Conservation (phyloP, 2,113 vertebrate species). For the Sphyrna mokarran region DNA sequence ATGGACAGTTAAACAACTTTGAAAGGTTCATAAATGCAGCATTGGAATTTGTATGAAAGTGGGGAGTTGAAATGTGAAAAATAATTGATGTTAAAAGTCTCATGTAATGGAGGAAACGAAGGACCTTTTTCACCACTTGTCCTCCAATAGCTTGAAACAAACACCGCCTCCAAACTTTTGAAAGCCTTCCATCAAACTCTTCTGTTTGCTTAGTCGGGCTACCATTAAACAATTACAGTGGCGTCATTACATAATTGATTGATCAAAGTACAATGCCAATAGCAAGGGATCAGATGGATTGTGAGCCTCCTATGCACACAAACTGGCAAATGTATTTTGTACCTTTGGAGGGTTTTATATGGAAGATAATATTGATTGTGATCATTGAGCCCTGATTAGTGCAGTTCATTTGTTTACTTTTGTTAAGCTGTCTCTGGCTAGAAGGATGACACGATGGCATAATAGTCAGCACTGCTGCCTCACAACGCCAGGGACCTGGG, state of each 20-base stretch:
- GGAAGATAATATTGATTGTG: neutral
- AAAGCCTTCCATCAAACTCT: neutral
- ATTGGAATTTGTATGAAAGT: neutral
- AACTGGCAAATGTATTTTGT: neutral
- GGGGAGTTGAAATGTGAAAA: neutral
- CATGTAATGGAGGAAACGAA: neutral
- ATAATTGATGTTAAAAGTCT: neutral
- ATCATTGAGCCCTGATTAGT: neutral
- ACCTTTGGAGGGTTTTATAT: too few relatives aligned
- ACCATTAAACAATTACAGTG: slow-evolving; percentile 17
- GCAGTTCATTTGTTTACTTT: neutral
- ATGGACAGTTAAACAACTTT: neutral
- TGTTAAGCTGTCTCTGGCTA: neutral
- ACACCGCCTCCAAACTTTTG: neutral
- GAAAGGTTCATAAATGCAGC: neutral
- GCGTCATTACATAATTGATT: neutral
- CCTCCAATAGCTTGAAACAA: neutral
- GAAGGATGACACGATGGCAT: too few relatives aligned
- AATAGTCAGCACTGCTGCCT: too few relatives aligned
- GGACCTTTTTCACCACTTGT: neutral
- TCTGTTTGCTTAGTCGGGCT: neutral
- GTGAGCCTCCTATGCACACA: neutral
- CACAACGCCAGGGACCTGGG: too few relatives aligned
- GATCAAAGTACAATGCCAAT: neutral
- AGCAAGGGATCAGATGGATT: neutral